phyloP scores from a whole-genome alignment of 2,888 invertebrate species.

The Cerastis leucographa region DNA sequence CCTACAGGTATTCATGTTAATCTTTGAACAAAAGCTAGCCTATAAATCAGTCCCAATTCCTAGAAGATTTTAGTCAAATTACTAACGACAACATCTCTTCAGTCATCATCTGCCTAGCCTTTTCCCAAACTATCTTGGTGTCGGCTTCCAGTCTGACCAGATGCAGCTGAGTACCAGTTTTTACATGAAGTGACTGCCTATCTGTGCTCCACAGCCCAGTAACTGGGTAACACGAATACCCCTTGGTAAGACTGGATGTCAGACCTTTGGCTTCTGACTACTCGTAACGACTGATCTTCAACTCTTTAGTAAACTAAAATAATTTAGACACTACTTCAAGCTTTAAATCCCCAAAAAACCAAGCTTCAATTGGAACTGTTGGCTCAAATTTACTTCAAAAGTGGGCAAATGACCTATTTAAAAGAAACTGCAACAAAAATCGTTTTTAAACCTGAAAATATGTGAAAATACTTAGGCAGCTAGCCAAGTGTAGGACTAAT shows the following conservation, averaged over 20 bases:
- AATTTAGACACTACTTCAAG: background rate
- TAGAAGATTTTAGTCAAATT: background rate
- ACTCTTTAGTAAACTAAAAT: too few relatives aligned
- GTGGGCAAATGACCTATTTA: constrained; percentile 29
- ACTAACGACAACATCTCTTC: background rate
- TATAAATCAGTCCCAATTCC: background rate
- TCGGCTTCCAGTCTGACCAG: too few relatives aligned
- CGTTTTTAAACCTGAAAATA: constrained; percentile 42
- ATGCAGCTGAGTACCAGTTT: too few relatives aligned
- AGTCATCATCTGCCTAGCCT: background rate
- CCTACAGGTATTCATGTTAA: background rate
- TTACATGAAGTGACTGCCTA: too few relatives aligned
- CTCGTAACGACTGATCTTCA: too few relatives aligned
- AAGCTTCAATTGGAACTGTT: background rate
- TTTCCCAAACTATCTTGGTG: too few relatives aligned
- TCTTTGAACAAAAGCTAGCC: background rate
- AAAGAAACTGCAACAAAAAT: constrained; percentile 19
- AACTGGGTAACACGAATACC: too few relatives aligned
- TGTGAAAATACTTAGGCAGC: constrained; percentile 37
- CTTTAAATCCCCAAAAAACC: constrained; percentile 8
- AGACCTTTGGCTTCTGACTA: too few relatives aligned
- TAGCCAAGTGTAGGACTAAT: constrained; percentile 44
- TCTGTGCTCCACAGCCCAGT: too few relatives aligned
- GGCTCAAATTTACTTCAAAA: constrained; percentile 9
- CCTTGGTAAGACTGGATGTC: too few relatives aligned